phyloP scores from a whole-genome alignment of 2,797 vertebrate species.

The Dendrocincla tyrannina region DNA sequence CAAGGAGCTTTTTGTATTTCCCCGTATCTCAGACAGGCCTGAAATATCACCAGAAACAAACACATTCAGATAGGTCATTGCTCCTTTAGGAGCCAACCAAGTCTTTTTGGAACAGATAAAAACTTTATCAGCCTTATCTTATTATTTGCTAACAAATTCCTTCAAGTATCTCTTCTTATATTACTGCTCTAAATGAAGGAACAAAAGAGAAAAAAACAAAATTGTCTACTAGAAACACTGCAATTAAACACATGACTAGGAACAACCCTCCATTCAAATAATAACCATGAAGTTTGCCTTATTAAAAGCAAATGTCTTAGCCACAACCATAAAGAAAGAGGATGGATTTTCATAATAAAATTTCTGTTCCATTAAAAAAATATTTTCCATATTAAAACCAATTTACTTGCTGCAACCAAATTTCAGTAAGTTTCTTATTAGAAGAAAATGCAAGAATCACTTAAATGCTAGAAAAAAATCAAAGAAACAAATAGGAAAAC shows the following conservation, averaged over 20 bases:
- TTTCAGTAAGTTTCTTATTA: neutral
- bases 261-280: neutral
- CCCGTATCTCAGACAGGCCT: neutral
- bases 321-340: neutral
- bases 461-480: neutral
- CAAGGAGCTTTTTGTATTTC: neutral
- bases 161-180: neutral
- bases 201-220: neutral
- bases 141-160: neutral
- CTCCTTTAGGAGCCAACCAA: neutral
- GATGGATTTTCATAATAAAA: neutral
- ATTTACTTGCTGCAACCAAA: neutral
- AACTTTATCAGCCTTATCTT: neutral
- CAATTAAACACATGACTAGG: constrained; percentile 5
- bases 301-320: neutral
- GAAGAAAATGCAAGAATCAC: neutral
- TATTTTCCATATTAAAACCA: neutral
- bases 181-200: neutral
- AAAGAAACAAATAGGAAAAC: neutral
- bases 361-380: neutral
- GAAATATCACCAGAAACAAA: neutral
- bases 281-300: neutral
- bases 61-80: neutral
- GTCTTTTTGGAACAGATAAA: neutral
- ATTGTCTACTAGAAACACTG: neutral